Evolutionary conservation across 2,113 vertebrate species (phyloP).

Genomic region (Phalacrocorax brasilianus): DNA sequence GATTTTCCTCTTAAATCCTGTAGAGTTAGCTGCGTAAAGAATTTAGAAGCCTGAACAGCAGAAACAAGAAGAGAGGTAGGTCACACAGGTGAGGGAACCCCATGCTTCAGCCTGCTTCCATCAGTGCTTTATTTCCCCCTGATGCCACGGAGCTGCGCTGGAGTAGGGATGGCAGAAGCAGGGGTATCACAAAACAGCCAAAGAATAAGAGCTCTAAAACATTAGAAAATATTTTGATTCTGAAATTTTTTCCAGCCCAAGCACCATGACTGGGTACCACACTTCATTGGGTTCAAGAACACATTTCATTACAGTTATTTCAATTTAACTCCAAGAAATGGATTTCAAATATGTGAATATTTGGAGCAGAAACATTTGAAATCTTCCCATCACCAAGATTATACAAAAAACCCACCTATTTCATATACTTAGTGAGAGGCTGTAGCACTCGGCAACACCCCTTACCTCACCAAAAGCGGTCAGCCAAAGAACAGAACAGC

Average conservation of each 20-base stretch:
- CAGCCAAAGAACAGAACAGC: neutral
- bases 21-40: neutral
- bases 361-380: neutral
- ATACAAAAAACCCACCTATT: neutral
- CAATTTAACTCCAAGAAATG: neutral
- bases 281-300: neutral
- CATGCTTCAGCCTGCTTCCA: neutral
- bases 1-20: neutral
- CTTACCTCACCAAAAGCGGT: neutral
- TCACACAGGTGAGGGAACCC: neutral
- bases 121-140: neutral
- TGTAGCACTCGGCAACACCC: neutral
- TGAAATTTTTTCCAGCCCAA: neutral
- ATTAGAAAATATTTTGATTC: neutral
- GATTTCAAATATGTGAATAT: neutral
- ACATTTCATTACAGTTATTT: neutral
- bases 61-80: neutral
- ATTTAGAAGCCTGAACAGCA: neutral
- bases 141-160: rapidly evolving
- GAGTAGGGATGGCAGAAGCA: neutral
- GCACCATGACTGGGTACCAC: neutral
- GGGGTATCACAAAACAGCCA: neutral
- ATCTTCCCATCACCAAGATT: neutral
- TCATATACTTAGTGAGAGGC: rapidly evolving
- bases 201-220: neutral